Conservation (phyloP, 2,888 invertebrate species). For the Lasioglossum villosulum region DNA sequence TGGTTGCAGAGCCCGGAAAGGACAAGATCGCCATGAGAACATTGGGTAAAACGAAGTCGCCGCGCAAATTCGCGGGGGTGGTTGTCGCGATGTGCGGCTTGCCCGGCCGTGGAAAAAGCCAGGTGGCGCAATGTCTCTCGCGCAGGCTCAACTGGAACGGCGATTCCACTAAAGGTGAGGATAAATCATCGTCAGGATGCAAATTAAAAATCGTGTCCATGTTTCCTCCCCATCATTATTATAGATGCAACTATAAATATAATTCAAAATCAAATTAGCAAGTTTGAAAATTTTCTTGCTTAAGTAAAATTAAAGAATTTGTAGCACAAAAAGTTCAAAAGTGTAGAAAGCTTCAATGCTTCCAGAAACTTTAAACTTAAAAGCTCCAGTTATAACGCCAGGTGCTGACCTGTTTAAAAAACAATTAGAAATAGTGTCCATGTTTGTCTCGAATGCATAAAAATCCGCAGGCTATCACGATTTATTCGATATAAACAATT, state of each 20-base stretch:
- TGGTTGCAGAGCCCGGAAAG: conserved; percentile 84
- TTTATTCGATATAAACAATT: neutral
- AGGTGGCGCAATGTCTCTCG: conserved; percentile 94
- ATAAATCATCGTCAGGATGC: neutral
- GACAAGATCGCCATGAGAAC: conserved; percentile 84
- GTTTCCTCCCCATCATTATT: too few species aligned
- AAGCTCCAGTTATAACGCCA: too few species aligned
- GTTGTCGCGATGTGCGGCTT: conserved; percentile 95
- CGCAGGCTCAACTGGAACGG: conserved; percentile 97
- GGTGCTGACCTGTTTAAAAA: too few species aligned
- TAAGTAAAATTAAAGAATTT: too few species aligned
- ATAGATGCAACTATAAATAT: too few species aligned
- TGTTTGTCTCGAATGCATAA: too few species aligned
- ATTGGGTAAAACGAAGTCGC: conserved; percentile 83
- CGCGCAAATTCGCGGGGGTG: conserved; percentile 88
- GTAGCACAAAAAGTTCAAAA: too few species aligned
- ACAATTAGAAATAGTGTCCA: too few species aligned
- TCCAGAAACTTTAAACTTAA: too few species aligned
- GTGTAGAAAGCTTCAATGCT: too few species aligned
- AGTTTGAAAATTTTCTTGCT: too few species aligned
- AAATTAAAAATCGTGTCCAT: neutral
- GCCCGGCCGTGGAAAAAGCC: conserved; percentile 97
- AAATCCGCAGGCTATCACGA: neutral
- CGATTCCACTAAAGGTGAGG: conserved; percentile 91
- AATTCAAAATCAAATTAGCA: too few species aligned